Evolutionary conservation across 2,888 invertebrate species (phyloP).

Genomic region (Dioctria linearis): DNA sequence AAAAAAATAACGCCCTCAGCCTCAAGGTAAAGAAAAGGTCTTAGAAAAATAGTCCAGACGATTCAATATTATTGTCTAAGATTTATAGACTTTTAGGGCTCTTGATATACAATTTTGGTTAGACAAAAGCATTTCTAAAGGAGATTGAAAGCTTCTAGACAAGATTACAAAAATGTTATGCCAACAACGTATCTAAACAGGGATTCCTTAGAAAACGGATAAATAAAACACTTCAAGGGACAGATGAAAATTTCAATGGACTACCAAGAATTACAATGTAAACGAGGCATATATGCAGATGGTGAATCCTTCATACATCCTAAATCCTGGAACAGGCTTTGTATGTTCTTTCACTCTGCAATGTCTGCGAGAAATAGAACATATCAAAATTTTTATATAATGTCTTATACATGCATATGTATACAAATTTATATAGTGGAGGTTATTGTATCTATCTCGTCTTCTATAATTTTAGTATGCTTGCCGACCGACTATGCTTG

Average conservation of each 20-base stretch:
- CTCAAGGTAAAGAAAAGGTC: too few species aligned
- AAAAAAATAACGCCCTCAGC: too few species aligned
- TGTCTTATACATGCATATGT: too few species aligned
- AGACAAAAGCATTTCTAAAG: slow-evolving; percentile 13
- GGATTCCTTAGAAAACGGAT: not conserved
- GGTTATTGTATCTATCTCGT: not conserved
- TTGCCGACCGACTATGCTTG: not conserved
- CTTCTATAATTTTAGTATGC: slow-evolving; percentile 11
- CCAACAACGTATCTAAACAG: not conserved
- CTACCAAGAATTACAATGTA: not conserved
- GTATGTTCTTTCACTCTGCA: too few species aligned
- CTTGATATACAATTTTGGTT: slow-evolving; percentile 13
- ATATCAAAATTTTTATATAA: too few species aligned
- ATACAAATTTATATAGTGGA: not conserved
- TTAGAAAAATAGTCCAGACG: not conserved
- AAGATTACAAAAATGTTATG: slow-evolving; percentile 1
- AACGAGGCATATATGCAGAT: not conserved
- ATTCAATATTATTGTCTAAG: slow-evolving; percentile 25
- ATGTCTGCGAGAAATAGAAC: too few species aligned
- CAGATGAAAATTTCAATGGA: slow-evolving; percentile 1
- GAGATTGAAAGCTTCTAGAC: not conserved
- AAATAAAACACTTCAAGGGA: not conserved
- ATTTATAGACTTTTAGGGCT: not conserved
- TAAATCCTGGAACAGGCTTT: slow-evolving; percentile 2
- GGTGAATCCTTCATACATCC: slow-evolving; percentile 8